A percentile compares a stretch with the other conserved stretches of the same genome.
phyloP scores from a whole-genome alignment of 1,140 invertebrate species.

The Maconellicoccus hirsutus region DNA sequence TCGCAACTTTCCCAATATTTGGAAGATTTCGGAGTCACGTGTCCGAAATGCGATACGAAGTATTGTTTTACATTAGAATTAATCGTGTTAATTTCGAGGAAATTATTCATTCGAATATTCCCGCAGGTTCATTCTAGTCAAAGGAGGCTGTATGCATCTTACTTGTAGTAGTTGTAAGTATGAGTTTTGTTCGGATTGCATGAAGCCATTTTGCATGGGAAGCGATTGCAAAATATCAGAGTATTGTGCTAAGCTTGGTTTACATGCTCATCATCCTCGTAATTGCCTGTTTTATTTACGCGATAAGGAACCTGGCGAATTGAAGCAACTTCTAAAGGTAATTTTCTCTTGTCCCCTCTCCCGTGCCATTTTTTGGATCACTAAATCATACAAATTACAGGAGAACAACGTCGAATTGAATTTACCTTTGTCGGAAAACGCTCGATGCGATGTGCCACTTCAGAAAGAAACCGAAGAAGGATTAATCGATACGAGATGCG shows the following conservation, averaged over 20 bases:
- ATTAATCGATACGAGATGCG: slow-evolving; percentile 71
- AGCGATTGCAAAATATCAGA: slow-evolving; percentile 63
- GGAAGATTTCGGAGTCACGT: slow-evolving; percentile 78
- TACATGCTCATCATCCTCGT: slow-evolving; percentile 89
- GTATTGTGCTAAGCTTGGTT: slow-evolving; percentile 72
- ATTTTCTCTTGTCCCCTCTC: not conserved
- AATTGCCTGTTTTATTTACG: slow-evolving; percentile 92
- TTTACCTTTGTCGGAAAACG: slow-evolving; percentile 23
- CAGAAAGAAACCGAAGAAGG: slow-evolving; percentile 80
- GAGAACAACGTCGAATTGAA: slow-evolving; percentile 34
- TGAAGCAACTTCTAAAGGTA: slow-evolving; percentile 69
- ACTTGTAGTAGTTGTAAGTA: slow-evolving; percentile 84
- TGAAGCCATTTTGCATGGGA: slow-evolving; percentile 79
- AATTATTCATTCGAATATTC: no score
- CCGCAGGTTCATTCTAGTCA: slow-evolving; percentile 60
- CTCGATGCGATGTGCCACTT: slow-evolving; percentile 68
- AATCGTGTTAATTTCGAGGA: no score
- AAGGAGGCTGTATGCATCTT: slow-evolving; percentile 89
- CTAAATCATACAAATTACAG: slow-evolving; percentile 27
- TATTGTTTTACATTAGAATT: no score
- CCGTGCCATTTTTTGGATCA: slow-evolving; percentile 50
- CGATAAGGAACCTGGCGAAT: slow-evolving; percentile 73
- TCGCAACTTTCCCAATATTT: slow-evolving; percentile 74
- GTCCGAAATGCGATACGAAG: slow-evolving; percentile 62
- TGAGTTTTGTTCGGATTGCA: slow-evolving; percentile 91